Evolutionary conservation across 2,888 invertebrate species (phyloP), one percentile per base, ranked within the genome.

Genomic region (Lasioglossum marginatum): DNA sequence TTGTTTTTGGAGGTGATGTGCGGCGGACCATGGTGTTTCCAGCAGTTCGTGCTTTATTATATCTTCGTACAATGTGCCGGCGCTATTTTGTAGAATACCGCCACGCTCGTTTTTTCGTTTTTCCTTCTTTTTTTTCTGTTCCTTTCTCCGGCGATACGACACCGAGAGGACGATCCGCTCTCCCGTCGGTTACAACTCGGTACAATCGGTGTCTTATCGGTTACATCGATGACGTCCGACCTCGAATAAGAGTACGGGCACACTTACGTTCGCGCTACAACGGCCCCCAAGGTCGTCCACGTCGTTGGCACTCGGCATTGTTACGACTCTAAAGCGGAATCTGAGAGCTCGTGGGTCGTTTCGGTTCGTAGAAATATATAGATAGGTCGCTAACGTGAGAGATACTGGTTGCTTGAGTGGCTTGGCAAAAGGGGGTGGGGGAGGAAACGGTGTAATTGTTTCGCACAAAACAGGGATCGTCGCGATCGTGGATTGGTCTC

Each of bases 1-100:
- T 48, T 23, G 6, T 23, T 48, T 48, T 91, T 91, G 89, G 87
- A 90, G 90, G 92, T 92, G 90, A 91, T 91, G 92, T 92, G 91
- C 88, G 90, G 89, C 88, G 88, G 93, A 85, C 89, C 88, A 88
- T 90, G 89, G 87, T 93, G 90, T 23, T 92, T 91, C 91, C 92
- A 93, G 91, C 92, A 91, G 88, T 92, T 93, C 91, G 92, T 93
- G 93, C 93, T 94, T 94, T 93, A 94, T 94, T 93, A 92, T 92
- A 88, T 92, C 90, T 92, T 93, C 91, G 89, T 94, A 93, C 93
- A 94, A 91, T 91, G 89, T 86, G 82, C 88, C 85, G 85, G 73
- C 81, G 83, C 45, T 70, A 83, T 88, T 87, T 60, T 2, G 63
- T 31, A 14, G 87, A 43, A 89, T 77, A 78, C 76, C 80, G 86